phyloP scores from a whole-genome alignment of 2,797 vertebrate species.

The Monodelphis domestica region DNA sequence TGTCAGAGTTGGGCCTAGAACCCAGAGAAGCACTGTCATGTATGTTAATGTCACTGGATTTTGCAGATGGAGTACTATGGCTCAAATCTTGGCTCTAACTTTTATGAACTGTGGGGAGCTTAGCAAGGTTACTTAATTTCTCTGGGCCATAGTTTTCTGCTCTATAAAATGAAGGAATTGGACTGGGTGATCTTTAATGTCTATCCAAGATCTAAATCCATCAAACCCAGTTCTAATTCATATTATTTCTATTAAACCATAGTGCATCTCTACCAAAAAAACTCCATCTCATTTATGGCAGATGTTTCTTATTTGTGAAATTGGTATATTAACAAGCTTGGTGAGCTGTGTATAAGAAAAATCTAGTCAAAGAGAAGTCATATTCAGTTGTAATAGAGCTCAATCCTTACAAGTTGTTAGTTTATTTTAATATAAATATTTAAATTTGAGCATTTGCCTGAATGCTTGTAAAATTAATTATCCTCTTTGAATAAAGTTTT shows the following conservation, averaged over 20 bases:
- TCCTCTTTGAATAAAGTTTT: neutral
- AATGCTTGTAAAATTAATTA: slow-evolving; percentile 7
- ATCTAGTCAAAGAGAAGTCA: neutral
- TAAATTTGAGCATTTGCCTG: slow-evolving; percentile 22
- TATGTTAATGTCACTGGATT: neutral
- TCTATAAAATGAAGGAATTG: neutral
- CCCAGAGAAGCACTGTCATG: neutral
- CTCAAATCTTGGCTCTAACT: neutral
- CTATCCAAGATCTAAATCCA: neutral
- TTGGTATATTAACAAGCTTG: neutral
- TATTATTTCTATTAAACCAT: neutral
- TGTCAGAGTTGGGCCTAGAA: neutral
- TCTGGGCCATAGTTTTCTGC: neutral
- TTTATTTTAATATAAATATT: slow-evolving; percentile 33
- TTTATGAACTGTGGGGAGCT: neutral
- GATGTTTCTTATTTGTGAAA: neutral
- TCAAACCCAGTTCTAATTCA: neutral
- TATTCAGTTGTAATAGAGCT: neutral
- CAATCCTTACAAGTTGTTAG: neutral
- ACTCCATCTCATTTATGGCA: neutral
- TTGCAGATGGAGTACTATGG: neutral
- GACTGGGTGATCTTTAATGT: neutral
- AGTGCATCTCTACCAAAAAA: neutral
- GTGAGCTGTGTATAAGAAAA: neutral
- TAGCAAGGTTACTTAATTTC: neutral